Base-by-base conservation (phyloP, 2,113 vertebrate genomes). In the Monopterus albus region DNA sequence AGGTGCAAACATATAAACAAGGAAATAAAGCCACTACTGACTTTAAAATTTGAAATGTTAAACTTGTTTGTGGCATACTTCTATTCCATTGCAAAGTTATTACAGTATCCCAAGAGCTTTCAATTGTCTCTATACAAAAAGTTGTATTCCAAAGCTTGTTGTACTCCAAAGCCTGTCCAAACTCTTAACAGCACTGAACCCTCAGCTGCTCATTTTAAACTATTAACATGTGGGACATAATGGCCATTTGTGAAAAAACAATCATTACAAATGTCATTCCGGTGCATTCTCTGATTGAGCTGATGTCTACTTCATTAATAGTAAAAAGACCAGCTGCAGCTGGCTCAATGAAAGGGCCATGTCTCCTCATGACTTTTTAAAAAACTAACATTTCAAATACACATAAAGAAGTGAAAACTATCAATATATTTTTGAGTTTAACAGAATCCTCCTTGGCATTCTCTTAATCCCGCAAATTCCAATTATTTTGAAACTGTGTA, bases 301-400 rank as follows among this genome's bases (percentile, higher is more conserved):
- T 14, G 2, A 51, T 17, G 61, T 61, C 49, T 40, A 6, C 53
- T 67, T 71, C 57, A 75, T 83, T 75, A 75, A 77, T 57, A 64
- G 56, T 15, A 58, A 39, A 63, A 65, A 71, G 43, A 38, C 51
- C 47, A 21, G 23, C 62, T 47, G 39, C 56, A 28, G 66, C 66
- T 60, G 68, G 60, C 53, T 51, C 47, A 47, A 39, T 57, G 40
- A 52, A 81, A 70, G 7, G 51, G 63, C 40, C 4, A 14, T 0
- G 42, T 40, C 31, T 58, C 45, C 36, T 63, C 7, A 2, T n/a
- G n/a, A 53, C 26, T 51, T 64, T 35, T 47, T n/a, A 38, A 35
- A 38, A 57, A 43, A 57, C 26, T 36, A 63, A 57, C 40, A 46
- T 42, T 50, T 42, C 14, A 65, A 71, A 65, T 13, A 35, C 12